Evolutionary conservation across 2,113 vertebrate species (phyloP).

Genomic region (Mus musculus): DNA sequence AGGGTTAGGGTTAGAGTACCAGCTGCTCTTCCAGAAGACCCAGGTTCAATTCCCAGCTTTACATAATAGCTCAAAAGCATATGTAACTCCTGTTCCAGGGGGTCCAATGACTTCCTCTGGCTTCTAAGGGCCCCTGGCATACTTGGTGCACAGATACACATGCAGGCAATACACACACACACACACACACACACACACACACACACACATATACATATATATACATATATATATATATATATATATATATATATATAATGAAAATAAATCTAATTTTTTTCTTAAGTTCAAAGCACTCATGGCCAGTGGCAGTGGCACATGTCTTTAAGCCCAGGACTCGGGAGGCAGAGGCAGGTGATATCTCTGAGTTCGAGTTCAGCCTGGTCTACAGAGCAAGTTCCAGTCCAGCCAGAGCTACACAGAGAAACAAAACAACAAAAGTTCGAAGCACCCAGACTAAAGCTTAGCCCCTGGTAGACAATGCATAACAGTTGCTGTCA

Average conservation of each 20-base stretch:
- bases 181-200: accelerated
- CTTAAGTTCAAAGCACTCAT: neutral
- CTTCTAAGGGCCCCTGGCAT: neutral
- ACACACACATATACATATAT: neutral
- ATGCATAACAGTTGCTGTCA: constrained; percentile 61
- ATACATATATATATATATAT: neutral
- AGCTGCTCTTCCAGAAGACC: neutral
- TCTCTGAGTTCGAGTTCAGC: too few relatives aligned
- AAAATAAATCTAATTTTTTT: neutral
- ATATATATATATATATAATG: neutral
- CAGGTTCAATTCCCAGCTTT: neutral
- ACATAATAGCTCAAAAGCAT: neutral
- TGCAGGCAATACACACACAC: too few relatives aligned
- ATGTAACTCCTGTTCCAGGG: neutral
- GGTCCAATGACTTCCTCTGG: neutral
- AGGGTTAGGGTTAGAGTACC: neutral
- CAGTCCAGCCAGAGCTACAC: neutral
- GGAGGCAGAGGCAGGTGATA: neutral
- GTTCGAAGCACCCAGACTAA: constrained; percentile 47
- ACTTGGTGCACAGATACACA: neutral
- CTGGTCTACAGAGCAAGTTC: too few relatives aligned
- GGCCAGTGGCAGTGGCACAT: too few relatives aligned
- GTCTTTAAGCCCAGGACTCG: neutral
- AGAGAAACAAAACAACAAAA: neutral
- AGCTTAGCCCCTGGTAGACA: constrained; percentile 54